These are phyloP conservation scores for Stictocephala bisonia DNA, from an alignment of 2,888 invertebrate species.

Conservation along the genomic window DNA sequence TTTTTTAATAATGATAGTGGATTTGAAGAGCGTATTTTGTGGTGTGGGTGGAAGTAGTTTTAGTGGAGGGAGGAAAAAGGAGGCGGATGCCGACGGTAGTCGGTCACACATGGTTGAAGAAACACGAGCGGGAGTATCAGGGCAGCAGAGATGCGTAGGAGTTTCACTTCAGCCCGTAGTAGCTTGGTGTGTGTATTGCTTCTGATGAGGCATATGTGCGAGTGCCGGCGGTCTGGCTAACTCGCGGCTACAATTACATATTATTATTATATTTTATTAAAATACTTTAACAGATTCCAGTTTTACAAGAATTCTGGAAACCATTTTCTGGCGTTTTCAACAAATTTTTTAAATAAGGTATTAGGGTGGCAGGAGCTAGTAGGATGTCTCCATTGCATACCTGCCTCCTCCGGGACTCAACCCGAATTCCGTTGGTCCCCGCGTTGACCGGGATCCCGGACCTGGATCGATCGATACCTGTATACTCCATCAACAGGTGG, in stretches of 20 bases:
- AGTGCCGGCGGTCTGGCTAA: not conserved
- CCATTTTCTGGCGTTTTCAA: conserved; percentile 50
- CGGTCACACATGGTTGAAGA: conserved; percentile 66
- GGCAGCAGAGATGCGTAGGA: conserved; percentile 58
- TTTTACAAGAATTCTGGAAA: conserved; percentile 49
- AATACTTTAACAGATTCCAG: conserved; percentile 37
- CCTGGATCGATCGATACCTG: no score
- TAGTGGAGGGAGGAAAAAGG: not conserved
- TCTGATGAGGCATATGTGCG: conserved; percentile 21
- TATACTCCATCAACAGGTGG: no score
- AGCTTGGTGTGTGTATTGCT: conserved; percentile 68
- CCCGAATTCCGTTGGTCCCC: conserved; percentile 21
- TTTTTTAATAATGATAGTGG: no score
- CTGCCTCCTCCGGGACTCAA: not conserved
- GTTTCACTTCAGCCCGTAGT: conserved; percentile 65
- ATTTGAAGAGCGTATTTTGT: not conserved
- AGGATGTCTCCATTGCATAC: not conserved
- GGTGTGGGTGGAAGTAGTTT: not conserved
- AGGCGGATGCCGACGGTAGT: conserved; percentile 52
- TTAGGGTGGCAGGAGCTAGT: conserved; percentile 41
- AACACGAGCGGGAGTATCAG: conserved; percentile 63
- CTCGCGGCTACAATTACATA: not conserved
- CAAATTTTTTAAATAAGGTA: conserved; percentile 51
- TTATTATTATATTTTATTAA: conserved; percentile 44
- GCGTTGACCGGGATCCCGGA: conserved; percentile 7